Base-by-base conservation (phyloP, 2,797 vertebrate species). In the Meriones psammophilus region DNA sequence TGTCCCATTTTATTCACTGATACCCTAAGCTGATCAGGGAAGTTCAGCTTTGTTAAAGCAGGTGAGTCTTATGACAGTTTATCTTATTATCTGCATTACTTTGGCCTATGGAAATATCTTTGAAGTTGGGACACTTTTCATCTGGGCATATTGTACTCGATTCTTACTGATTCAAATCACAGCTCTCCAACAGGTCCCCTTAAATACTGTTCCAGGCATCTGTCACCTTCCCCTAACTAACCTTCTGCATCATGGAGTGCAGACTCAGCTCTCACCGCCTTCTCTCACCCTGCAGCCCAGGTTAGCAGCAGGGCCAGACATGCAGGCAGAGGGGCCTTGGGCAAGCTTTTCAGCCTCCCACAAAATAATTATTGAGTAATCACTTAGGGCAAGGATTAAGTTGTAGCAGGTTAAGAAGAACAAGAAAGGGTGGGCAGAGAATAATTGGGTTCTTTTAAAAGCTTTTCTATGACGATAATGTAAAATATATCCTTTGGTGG, bases 291-390 rank as follows among this genome's bases (percentile, higher is more conserved):
- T 4, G 22, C 80, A 95, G 83, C 91, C 88, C 58, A 94, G 95
- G 93, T 93, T 94, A 96, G 50, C 20, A 39, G 94, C 96, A 96
- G 89, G 94, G 92, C 96, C 95, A 97, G 97, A 98, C 96, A 87
- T 79, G 97, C 66, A 96, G 96, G 89, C 12, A 1, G 88, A 97
- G 69, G 64, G 74, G 90, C 96, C 95, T 78, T 60, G 12, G 96
- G 97, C 97, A 97, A 93, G 94, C 87, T 96, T 97, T 97, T 79
- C 84, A 97, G 94, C 89, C 94, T 97, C 96, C 96, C 89, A 97
- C 96, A 97, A 96, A 97, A 93, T 97, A 97, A 97, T 95, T 97
- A 96, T 95, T 96, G 96, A 95, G 95, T 96, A 97, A 97, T 97
- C 96, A 97, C 64, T 95, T 88, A 96, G 87, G 85, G 95, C 64